Evolutionary conservation across 2,113 vertebrate species (phyloP), one percentile per base, ranked within the genome.

Genomic region (Trochalopteron elliotii): DNA sequence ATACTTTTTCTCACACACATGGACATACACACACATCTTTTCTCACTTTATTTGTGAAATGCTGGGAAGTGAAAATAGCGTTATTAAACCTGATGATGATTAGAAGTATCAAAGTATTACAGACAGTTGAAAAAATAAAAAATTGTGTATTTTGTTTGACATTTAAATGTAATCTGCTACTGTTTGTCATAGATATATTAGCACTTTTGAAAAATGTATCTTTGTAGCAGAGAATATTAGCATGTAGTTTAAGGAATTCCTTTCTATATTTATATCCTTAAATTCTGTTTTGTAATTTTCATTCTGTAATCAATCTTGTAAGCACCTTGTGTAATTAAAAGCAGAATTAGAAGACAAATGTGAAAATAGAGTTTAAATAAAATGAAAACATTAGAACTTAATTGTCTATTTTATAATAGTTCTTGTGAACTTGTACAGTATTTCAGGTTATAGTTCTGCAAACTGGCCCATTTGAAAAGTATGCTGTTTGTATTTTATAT

Each of bases 111-210:
- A 30, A 91, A 95, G 64, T 94, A 92, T 94, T 88, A 77, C 14
- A 57, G 19, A 82, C 87, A 91, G 60, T 72, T 78, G 50, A 89
- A 89, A 72, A 94, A 90, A 37, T 61, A 39, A 35, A 88, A 81
- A 88, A 47, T 5, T 25, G 9, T 96, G 50, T 95, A 21, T 55
- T 94, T 95, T 96, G 20, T 97, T 97, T 96, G 71, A 93, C 90
- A 91, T 94, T 96, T 96, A 96, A 96, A 72, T 96, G 81, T 97
- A 97, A 81, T 81, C 89, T 98, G 83, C 89, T 97, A 96, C 90
- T 96, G 69, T 97, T 97, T 96, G 87, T 83, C 65, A 68, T 97
- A 95, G 96, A 97, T 93, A 61, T 97, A 95, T 93, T 97, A 98
- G 65, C 82, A 98, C 93, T 97, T 97, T 95, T 78, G 37, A 95